Base-by-base conservation (phyloP, 1,140 invertebrate species). In the Stegodyphus dumicola region DNA sequence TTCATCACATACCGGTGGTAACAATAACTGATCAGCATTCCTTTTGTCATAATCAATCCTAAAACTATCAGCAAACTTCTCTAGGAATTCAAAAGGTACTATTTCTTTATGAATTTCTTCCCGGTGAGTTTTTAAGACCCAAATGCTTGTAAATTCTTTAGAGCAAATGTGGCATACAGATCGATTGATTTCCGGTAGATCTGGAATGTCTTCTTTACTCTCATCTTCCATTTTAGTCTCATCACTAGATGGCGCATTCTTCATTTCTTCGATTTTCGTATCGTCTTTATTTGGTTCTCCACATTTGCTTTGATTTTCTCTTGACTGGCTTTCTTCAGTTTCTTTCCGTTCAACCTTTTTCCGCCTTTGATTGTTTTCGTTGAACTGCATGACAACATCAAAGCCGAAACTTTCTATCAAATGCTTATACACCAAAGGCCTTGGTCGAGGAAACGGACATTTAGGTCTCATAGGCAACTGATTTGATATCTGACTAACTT, bases 331-430 rank as follows among this genome's bases (percentile, higher is more conserved):
- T 80, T 85, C 84, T 73, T 88, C 86, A 5, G 76, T 75, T n/a
- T 89, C 89, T 81, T 87, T 88, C 56, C 86, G 78, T 52, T 84
- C 80, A 3, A 76, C 49, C 69, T 85, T 87, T 33, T 52, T 64
- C 11, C 79, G 64, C 17, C 77, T 89, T 67, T 96, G 95, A 89
- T 96, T 95, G 89, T 96, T 95, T 90, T 98, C 96, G 91, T 97
- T 97, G 90, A 97, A 98, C 90, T 98, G 97, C 96, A 98, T 97
- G 6, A 98, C 96, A 87, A 98, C 93, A 90, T 98, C 97, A 91
- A 98, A 97, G 4, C 97, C 97, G 90, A 96, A 97, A 88, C 95
- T 97, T 90, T 98, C 96, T 52, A 98, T 90, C 48, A 98, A 91
- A 91, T 96, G 95, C 90, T 97, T 96, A 91, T 97, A 96, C 6